A percentile compares a stretch with the other conserved stretches of the same genome.
phyloP scores from a whole-genome alignment of 2,113 vertebrate genomes.

The Hemicordylus capensis region DNA sequence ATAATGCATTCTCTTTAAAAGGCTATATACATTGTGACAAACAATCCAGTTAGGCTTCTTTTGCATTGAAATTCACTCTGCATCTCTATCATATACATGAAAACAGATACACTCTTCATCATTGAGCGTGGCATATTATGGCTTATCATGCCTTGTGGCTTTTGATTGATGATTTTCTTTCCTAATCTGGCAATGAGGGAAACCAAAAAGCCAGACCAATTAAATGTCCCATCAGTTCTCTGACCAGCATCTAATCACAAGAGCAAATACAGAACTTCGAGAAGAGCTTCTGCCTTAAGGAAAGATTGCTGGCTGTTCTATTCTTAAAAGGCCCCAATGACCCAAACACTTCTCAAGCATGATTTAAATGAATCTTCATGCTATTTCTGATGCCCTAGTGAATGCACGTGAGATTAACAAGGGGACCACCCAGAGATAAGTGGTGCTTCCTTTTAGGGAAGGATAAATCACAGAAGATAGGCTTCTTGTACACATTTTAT shows the following conservation, averaged over 20 bases:
- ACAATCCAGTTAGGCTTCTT: neutral
- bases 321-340: neutral
- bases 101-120: neutral
- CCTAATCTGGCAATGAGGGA: neutral
- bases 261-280: neutral
- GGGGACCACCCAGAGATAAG: conserved; percentile 20
- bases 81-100: neutral
- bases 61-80: neutral
- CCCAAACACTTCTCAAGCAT: neutral
- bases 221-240: neutral
- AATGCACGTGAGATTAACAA: conserved; percentile 22
- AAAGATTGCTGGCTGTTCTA: neutral
- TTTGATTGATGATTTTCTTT: neutral
- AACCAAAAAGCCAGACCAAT: neutral
- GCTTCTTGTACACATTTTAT: neutral
- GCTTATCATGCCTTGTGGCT: neutral
- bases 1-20: neutral
- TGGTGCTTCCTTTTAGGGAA: neutral
- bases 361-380: neutral
- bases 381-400: conserved; percentile 6
- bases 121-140: neutral
- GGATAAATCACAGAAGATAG: conserved; percentile 10
- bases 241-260: neutral
- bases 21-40: neutral
- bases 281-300: neutral